Base-by-base conservation (phyloP, 2,113 vertebrate genomes). In the Vireo altiloquus region DNA sequence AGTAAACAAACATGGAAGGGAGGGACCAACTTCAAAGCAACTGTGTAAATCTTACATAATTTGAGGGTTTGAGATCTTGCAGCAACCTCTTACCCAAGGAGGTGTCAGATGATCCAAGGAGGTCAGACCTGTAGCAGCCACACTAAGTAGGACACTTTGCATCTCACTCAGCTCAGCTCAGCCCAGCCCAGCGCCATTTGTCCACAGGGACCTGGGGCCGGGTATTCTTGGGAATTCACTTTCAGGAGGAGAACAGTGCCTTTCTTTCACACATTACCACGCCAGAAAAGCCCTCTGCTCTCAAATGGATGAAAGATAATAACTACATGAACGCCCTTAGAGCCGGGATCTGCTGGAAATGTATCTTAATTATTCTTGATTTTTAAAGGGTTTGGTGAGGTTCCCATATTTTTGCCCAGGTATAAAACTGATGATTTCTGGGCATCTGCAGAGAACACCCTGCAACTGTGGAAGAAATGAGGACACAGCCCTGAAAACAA, bases 41-140 rank as follows among this genome's bases (percentile, higher is more conserved):
- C 69, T 25, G 59, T 68, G 93, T 75, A 94, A 96, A 92, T 63
- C 90, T 94, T 50, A 88, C 86, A 72, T 95, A 82, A 95, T 94
- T 95, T 92, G 90, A 95, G 94, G 94, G 90, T 92, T 94, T 59
- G 79, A 89, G 85, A 93, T 96, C 87, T 92, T 83, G 83, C 78
- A 64, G 81, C 93, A 95, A 93, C 76, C 89, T 96, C 93, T 92
- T 91, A 87, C 91, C 81, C 61, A 97, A 94, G 13, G 4, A 92
- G 92, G 82, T 93, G 93, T 84, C 88, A 93, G 94, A 81, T 94
- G 92, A 94, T 79, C 77, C 57, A 79, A 89, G 91, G 94, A 92
- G 92, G 94, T 94, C 92, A 89, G 61, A 96, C 92, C 92, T 94
- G 92, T 33, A 95, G 90, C 90, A 93, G 89, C 69, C 8, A 4